Conservation (phyloP, 2,888 invertebrate genomes). For the Dicyrtoma fusca region DNA sequence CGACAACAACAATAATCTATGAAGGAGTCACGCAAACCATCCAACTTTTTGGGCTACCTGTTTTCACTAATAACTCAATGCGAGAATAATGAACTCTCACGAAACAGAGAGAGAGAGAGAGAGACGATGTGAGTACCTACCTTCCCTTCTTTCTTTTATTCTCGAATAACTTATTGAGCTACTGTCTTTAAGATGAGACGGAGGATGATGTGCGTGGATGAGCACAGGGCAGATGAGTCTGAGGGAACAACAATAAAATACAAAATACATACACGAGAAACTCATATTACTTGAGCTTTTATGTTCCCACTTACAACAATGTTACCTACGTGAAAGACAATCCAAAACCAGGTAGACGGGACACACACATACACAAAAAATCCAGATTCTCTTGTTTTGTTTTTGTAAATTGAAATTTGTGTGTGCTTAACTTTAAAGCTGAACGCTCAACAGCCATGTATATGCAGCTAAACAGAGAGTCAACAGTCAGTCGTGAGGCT, state of each 20-base stretch:
- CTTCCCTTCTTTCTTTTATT: conserved; percentile 7
- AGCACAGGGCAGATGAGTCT: not conserved
- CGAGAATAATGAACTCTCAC: conserved; percentile 41
- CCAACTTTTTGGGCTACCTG: conserved; percentile 50
- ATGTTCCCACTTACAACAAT: conserved; percentile 5
- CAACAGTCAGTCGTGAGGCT: too few relatives aligned
- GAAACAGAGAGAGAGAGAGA: not conserved
- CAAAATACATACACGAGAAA: not conserved
- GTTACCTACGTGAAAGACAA: conserved; percentile 12
- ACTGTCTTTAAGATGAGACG: conserved; percentile 8
- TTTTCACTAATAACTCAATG: conserved; percentile 51
- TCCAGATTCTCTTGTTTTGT: conserved; percentile 18
- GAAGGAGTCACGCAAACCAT: conserved; percentile 41
- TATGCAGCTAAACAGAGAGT: too few relatives aligned
- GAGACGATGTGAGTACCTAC: not conserved
- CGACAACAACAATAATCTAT: conserved; percentile 41
- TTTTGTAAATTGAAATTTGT: conserved; percentile 5
- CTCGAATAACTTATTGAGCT: conserved; percentile 22
- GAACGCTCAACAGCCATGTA: not conserved
- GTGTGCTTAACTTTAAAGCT: not conserved
- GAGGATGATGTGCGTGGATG: not conserved
- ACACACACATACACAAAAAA: too few relatives aligned
- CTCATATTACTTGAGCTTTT: conserved; percentile 20
- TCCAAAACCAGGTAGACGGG: not conserved
- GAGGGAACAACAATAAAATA: not conserved